These are phyloP conservation scores for Pangasianodon gigas DNA, from an alignment of 2,113 vertebrate species.

Conservation along the genomic window DNA sequence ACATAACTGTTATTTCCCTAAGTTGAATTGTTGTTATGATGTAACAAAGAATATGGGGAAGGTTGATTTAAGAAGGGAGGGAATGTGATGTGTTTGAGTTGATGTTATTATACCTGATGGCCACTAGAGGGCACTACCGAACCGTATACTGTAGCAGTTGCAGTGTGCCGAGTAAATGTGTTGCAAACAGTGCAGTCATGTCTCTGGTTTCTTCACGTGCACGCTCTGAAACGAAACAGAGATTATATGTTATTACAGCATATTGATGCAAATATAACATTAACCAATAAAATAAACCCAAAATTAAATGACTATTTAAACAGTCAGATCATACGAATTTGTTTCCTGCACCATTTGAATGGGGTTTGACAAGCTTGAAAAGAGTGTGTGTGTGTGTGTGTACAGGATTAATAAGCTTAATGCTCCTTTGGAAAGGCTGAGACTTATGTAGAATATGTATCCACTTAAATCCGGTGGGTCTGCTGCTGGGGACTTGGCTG, in stretches of 20 bases:
- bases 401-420: constrained; percentile 54
- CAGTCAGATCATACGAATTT: no score
- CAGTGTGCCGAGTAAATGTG: no score
- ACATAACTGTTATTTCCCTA: constrained; percentile 1
- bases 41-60: neutral
- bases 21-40: neutral
- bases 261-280: no score
- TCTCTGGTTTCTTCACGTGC: no score
- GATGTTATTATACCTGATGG: neutral
- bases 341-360: constrained; percentile 48
- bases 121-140: neutral
- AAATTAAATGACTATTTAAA: no score
- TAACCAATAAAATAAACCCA: no score
- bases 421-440: constrained; percentile 45
- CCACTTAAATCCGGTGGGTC: constrained; percentile 51
- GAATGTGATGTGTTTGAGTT: constrained; percentile 14
- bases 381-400: constrained; percentile 41
- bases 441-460: constrained; percentile 54
- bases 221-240: no score
- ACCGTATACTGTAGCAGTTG: no score
- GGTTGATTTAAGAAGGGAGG: neutral
- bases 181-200: no score
- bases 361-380: constrained; percentile 48
- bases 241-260: no score
- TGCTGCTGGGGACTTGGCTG: constrained; percentile 46